Evolutionary conservation across 1,140 invertebrate genomes (phyloP).

Genomic region (Scylla paramamosain): DNA sequence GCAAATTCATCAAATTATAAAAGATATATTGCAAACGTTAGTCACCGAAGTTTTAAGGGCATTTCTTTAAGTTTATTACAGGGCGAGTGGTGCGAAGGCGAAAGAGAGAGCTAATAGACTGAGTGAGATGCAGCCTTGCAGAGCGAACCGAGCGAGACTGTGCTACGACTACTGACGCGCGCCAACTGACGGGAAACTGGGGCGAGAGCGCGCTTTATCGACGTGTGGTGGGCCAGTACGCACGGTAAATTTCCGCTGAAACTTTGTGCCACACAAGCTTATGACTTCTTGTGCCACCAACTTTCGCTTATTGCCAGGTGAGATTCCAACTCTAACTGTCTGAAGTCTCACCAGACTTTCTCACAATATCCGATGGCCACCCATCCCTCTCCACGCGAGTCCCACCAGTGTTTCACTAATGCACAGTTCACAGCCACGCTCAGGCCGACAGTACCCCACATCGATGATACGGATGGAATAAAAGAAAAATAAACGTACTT

Average conservation of each 20-base stretch:
- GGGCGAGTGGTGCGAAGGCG: neutral
- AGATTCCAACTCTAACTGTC: neutral
- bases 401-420: too few species aligned
- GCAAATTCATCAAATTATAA: neutral
- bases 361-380: too few species aligned
- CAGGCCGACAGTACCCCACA: too few species aligned
- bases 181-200: constrained; percentile 47
- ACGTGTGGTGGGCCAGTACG: constrained; percentile 41
- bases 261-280: constrained; percentile 37
- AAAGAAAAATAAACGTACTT: too few species aligned
- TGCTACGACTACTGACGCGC: constrained; percentile 15
- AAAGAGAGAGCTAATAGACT: neutral
- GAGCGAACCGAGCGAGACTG: neutral
- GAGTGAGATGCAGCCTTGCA: neutral
- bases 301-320: neutral
- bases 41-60: neutral
- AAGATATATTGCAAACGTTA: neutral
- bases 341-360: neutral
- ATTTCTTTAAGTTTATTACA: neutral
- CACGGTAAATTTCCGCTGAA: constrained; percentile 54
- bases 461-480: too few species aligned
- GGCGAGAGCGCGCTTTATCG: constrained; percentile 44
- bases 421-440: too few species aligned
- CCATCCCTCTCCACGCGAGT: too few species aligned
- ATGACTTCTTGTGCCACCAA: neutral